phyloP scores from a whole-genome alignment of 2,113 vertebrate genomes.

The Athene noctua region DNA sequence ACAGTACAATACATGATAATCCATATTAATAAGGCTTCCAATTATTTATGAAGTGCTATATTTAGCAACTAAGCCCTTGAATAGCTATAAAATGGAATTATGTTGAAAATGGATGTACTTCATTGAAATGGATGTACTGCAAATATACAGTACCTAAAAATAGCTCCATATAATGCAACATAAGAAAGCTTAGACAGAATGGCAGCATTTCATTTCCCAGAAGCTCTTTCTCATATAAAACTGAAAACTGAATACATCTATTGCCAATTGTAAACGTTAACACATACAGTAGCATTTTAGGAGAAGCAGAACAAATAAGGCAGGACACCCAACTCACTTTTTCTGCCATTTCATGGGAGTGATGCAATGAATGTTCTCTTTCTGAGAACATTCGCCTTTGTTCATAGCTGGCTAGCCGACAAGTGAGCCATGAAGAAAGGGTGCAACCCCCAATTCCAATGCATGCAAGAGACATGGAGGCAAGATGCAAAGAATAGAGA shows the following conservation, averaged over 20 bases:
- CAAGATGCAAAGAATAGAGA: slow-evolving; percentile 86
- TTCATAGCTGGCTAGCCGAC: slow-evolving; percentile 95
- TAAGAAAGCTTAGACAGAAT: slow-evolving; percentile 35
- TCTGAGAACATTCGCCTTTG: slow-evolving; percentile 99
- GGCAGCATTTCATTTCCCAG: slow-evolving; percentile 32
- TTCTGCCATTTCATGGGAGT: slow-evolving; percentile 97
- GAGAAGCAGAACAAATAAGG: slow-evolving; percentile 6
- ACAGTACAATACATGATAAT: slow-evolving; percentile 49
- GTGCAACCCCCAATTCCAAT: slow-evolving; percentile 95
- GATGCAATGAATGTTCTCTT: slow-evolving; percentile 95
- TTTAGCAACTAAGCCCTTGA: slow-evolving; percentile 61
- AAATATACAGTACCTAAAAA: slow-evolving; percentile 45
- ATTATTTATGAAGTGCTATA: slow-evolving; percentile 67
- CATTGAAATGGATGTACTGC: slow-evolving; percentile 63
- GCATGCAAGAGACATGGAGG: slow-evolving; percentile 94
- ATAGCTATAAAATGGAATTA: slow-evolving; percentile 57
- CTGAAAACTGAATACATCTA: neutral
- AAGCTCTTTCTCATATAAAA: slow-evolving; percentile 8
- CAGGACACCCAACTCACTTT: slow-evolving; percentile 82
- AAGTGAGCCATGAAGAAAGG: slow-evolving; percentile 96
- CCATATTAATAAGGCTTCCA: slow-evolving; percentile 63
- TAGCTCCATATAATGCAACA: slow-evolving; percentile 3
- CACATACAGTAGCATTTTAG: neutral
- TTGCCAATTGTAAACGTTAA: neutral
- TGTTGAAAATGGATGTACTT: slow-evolving; percentile 61